phyloP scores from a whole-genome alignment of 2,888 invertebrate genomes.

The Caenorhabditis doughertyi region DNA sequence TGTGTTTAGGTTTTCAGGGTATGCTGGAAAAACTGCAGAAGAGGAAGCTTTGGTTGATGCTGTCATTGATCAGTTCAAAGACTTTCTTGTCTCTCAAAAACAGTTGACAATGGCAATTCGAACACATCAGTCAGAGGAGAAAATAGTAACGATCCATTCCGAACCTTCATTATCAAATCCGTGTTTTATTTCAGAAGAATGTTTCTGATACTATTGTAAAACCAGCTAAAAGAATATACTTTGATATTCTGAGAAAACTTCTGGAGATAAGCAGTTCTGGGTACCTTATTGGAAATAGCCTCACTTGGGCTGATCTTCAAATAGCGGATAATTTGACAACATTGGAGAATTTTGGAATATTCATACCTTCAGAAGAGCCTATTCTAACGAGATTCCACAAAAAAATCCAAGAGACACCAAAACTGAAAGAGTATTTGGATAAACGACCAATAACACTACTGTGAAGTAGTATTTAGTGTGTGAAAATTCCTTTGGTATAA shows the following conservation, averaged over 20 bases:
- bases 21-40: constrained; percentile 32
- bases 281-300: constrained; percentile 32
- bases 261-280: constrained; percentile 18
- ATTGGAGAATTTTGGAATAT: not conserved
- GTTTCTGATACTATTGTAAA: constrained; percentile 2
- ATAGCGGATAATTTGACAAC: constrained; percentile 48
- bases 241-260: constrained; percentile 19
- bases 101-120: not conserved
- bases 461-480: not conserved
- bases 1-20: constrained; percentile 8
- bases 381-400: not conserved
- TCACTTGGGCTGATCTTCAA: constrained; percentile 49
- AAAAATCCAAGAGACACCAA: not conserved
- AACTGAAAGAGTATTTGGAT: constrained; percentile 3
- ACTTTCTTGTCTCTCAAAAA: constrained; percentile 19
- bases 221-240: constrained; percentile 25
- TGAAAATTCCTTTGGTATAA: too few species aligned
- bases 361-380: not conserved
- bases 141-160: not conserved
- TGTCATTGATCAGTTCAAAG: constrained; percentile 38
- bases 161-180: not conserved
- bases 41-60: constrained; percentile 33
- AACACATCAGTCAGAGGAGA: not conserved
- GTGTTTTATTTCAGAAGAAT: not conserved
- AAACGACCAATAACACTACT: not conserved